Evolutionary conservation across 2,888 invertebrate species (phyloP).

Genomic region (Drosophila mettleri): DNA sequence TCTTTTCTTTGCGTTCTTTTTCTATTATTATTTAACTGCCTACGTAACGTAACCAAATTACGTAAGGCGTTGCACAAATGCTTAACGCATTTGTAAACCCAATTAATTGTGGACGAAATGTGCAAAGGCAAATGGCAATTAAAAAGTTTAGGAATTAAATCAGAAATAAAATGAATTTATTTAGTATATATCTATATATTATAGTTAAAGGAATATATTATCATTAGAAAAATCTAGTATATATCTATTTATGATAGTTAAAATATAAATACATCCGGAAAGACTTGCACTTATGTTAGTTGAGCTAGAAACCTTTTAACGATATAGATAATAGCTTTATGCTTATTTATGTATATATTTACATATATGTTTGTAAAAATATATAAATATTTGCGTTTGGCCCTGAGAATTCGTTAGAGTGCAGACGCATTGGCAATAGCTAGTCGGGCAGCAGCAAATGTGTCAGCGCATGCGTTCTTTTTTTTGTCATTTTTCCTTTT

Average conservation of each 20-base stretch:
- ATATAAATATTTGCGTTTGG: conserved; percentile 28
- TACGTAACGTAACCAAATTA: conserved; percentile 59
- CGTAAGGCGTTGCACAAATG: conserved; percentile 49
- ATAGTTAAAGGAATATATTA: too few relatives aligned
- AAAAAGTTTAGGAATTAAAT: background rate
- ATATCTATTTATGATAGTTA: background rate
- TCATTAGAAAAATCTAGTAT: too few relatives aligned
- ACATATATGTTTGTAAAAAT: background rate
- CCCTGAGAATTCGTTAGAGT: conserved; percentile 34
- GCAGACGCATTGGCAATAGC: conserved; percentile 40
- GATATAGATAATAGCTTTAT: conserved; percentile 1
- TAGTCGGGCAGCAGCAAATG: conserved; percentile 31
- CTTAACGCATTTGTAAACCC: conserved; percentile 10
- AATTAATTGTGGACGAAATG: conserved; percentile 34
- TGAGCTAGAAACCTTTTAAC: background rate
- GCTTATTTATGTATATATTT: background rate
- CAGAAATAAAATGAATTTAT: background rate
- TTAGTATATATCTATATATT: background rate
- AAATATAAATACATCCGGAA: background rate
- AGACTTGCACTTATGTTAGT: background rate
- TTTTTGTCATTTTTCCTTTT: conserved; percentile 5
- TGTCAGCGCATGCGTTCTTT: conserved; percentile 46
- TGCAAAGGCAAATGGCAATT: conserved; percentile 4
- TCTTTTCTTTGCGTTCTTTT: background rate
- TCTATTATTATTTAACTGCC: conserved; percentile 49